These are phyloP conservation scores for Actinostola sp. DNA, from an alignment of 92 coral and sea anemone species.

Conservation along the genomic window DNA sequence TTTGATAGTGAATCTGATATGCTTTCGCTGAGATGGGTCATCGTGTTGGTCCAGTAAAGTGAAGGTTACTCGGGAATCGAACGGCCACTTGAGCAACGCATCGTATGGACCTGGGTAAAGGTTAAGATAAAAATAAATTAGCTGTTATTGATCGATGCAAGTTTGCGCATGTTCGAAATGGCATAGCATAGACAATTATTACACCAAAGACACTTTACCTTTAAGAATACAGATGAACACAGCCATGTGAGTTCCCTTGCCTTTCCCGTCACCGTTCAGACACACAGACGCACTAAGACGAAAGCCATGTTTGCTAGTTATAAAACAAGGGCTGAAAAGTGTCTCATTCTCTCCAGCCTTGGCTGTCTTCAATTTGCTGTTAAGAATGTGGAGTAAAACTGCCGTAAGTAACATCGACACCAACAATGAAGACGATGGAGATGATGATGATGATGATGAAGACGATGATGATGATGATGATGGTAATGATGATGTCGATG, in stretches of 20 bases:
- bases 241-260: constrained; percentile 93
- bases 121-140: background rate
- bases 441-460: no score
- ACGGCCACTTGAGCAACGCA: constrained; percentile 96
- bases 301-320: constrained; percentile 98
- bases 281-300: constrained; percentile 96
- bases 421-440: constrained; percentile 1
- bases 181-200: no score
- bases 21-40: constrained; percentile 82
- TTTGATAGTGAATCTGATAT: constrained; percentile 92
- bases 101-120: constrained; percentile 83
- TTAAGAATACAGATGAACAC: constrained; percentile 92
- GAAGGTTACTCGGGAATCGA: constrained; percentile 90
- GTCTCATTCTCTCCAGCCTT: constrained; percentile 90
- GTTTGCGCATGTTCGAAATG: no score
- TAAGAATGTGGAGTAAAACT: background rate
- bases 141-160: no score
- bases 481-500: no score
- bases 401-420: background rate
- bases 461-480: no score
- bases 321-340: constrained; percentile 92
- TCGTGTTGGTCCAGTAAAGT: constrained; percentile 85
- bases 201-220: no score
- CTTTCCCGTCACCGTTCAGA: constrained; percentile 97
- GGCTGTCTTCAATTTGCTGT: constrained; percentile 89